Percentiles rank a stretch among this genome's conserved stretches.
Evolutionary conservation across 2,888 invertebrate species (phyloP).

Genomic region (Drosophila kokeensis): DNA sequence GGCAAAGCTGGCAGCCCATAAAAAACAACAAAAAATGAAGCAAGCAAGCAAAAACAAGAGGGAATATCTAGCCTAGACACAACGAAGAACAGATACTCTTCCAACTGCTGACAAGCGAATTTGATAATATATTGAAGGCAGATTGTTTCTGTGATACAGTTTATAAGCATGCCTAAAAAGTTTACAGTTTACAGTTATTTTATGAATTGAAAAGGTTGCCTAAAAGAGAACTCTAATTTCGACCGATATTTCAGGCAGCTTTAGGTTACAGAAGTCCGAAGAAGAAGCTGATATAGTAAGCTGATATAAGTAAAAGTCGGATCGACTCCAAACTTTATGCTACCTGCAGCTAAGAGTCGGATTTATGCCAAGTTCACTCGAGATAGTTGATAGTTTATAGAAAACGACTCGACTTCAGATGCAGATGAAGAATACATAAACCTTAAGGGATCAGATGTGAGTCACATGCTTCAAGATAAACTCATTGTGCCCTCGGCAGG

Average conservation of each 20-base stretch:
- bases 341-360: neutral
- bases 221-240: neutral
- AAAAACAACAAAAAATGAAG: slow-evolving; percentile 7
- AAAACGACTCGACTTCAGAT: neutral
- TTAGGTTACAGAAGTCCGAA: neutral
- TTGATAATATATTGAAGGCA: neutral
- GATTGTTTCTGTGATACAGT: neutral
- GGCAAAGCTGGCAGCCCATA: slow-evolving; percentile 21
- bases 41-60: neutral
- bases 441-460: neutral
- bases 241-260: neutral
- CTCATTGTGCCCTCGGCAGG: neutral
- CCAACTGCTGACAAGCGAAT: neutral
- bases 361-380: fast-evolving
- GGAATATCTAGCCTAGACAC: neutral
- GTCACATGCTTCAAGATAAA: neutral
- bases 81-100: neutral
- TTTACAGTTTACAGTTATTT: neutral
- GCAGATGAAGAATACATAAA: neutral
- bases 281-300: neutral
- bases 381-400: neutral
- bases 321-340: neutral
- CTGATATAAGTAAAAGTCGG: too few relatives aligned
- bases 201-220: neutral
- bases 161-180: too few relatives aligned